Evolutionary conservation across 2,888 invertebrate species (phyloP).

Genomic region (Eilema sororculum): DNA sequence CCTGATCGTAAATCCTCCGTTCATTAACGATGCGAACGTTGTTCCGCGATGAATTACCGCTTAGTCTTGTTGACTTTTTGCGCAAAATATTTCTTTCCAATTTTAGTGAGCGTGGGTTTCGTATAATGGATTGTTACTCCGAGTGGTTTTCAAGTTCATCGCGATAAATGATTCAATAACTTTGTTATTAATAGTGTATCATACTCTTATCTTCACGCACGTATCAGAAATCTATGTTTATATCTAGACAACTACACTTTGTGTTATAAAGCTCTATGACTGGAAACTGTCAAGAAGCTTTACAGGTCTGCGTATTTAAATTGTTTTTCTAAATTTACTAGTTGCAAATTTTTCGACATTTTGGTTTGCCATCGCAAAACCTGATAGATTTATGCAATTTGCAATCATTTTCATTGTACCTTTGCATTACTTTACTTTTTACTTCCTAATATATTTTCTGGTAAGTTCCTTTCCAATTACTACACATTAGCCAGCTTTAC

Average conservation of each 20-base stretch:
- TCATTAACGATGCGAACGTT: constrained; percentile 80
- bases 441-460: too few species aligned
- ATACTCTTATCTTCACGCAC: constrained; percentile 70
- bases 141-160: constrained; percentile 80
- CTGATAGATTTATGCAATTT: too few species aligned
- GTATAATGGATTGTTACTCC: constrained; percentile 75
- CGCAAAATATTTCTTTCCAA: constrained; percentile 72
- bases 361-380: neutral
- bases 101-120: constrained; percentile 77
- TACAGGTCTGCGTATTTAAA: neutral
- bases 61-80: constrained; percentile 79
- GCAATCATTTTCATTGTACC: too few species aligned
- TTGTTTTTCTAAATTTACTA: neutral
- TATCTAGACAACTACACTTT: too few species aligned
- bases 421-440: too few species aligned
- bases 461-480: too few species aligned
- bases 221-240: too few species aligned
- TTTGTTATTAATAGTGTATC: constrained; percentile 68
- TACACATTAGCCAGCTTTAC: neutral
- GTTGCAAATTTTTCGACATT: neutral
- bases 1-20: constrained; percentile 83
- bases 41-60: constrained; percentile 81
- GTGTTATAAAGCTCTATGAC: too few species aligned
- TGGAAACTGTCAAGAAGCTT: constrained; percentile 28
- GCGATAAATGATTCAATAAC: constrained; percentile 79